Evolutionary conservation across 2,113 vertebrate genomes (phyloP), one percentile per base, ranked within the genome.

Genomic region (Deroptyus accipitrinus): DNA sequence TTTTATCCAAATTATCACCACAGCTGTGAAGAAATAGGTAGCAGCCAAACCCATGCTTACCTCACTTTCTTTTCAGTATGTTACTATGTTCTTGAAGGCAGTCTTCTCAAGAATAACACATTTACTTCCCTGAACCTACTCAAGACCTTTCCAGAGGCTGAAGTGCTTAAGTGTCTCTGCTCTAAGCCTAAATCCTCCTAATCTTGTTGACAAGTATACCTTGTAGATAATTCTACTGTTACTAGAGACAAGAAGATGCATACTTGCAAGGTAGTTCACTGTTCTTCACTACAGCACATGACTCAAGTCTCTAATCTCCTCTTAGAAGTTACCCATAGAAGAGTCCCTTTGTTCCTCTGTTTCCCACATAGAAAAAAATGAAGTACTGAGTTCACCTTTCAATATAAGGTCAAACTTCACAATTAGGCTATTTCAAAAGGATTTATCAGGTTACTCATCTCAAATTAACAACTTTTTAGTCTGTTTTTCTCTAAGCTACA

Each of bases 121-220:
- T 4, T 85, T 84, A 61, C 94, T 95, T 87, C 73, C 73, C 86
- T 76, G 10, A 83, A 27, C 90, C 41, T 91, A 68, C 88, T 92
- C 88, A 42, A 95, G 90, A 91, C 84, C 94, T 83, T 91, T 13
- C 84, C 93, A 94, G 28, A 81, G 88, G 88, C 90, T 96, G 91
- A 96, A 94, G 92, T 48, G 84, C 92, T 96, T 97, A 96, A 97
- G 86, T 92, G 83, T 90, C 78, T 81, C 62, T 97, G 94, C 88
- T 90, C 96, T 97, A 97, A 95, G 91, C 81, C 95, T 97, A 98
- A 98, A 98, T 96, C 96, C 84, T 83, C 90, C 90, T 98, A 98
- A 98, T 98, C 98, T 97, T 96, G 79, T 84, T 95, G 96, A 98
- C 97, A 97, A 97, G 95, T 91, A 94, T 66, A 97, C 97, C 97